Evolutionary conservation across 2,113 vertebrate genomes (phyloP).

Genomic region (Mustelus asterias): DNA sequence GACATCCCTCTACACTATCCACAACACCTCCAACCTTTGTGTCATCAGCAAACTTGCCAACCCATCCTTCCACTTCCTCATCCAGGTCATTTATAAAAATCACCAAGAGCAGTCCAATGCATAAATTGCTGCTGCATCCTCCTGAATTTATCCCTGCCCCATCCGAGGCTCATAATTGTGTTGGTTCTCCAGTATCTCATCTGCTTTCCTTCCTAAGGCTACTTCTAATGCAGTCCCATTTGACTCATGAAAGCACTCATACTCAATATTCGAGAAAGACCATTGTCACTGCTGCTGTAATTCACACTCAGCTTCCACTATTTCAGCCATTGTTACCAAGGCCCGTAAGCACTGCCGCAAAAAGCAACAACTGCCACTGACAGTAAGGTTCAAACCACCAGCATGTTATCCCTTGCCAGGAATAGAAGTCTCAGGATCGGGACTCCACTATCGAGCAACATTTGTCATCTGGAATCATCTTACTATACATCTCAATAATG

Average conservation of each 20-base stretch:
- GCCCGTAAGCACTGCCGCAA: background rate
- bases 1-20: too few relatives aligned
- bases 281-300: background rate
- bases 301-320: background rate
- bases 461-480: constrained; percentile 11
- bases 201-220: background rate
- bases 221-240: constrained; percentile 7
- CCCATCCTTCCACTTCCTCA: too few relatives aligned
- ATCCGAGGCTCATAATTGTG: background rate
- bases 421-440: background rate
- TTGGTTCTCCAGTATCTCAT: background rate
- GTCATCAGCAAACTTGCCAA: too few relatives aligned
- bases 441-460: background rate
- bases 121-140: background rate
- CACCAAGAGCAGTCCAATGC: too few relatives aligned
- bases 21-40: too few relatives aligned
- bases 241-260: background rate
- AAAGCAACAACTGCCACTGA: constrained; percentile 19
- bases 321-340: constrained; percentile 8
- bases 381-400: constrained; percentile 24
- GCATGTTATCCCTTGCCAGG: background rate
- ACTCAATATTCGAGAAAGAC: background rate
- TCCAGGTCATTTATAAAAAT: too few relatives aligned
- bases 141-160: background rate
- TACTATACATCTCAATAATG: background rate